Conservation (phyloP, 2,888 invertebrate species). For the Pollenia angustigena region DNA sequence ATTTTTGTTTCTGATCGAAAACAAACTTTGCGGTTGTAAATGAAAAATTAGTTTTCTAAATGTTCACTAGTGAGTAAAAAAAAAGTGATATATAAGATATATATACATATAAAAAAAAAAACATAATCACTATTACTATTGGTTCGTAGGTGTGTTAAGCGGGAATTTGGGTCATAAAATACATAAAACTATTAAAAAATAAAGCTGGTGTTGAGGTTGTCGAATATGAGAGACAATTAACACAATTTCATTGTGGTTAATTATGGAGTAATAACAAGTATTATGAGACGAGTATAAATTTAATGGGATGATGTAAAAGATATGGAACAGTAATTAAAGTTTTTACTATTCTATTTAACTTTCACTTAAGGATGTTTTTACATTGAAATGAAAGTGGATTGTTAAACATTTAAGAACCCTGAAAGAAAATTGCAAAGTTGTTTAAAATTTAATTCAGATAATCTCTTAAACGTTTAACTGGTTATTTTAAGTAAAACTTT, state of each 20-base stretch:
- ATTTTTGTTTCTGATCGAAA: conserved; percentile 57
- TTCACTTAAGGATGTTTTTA: not conserved
- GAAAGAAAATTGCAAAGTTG: too few species aligned
- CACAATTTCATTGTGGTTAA: not conserved
- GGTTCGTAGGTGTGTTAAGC: conserved; percentile 34
- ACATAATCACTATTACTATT: not conserved
- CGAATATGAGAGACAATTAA: conserved; percentile 47
- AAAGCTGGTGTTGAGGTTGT: not conserved
- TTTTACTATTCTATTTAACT: not conserved
- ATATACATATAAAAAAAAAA: not conserved
- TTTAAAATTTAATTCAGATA: too few species aligned
- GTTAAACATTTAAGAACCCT: too few species aligned
- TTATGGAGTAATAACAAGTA: not conserved
- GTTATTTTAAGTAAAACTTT: too few species aligned
- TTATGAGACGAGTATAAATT: not conserved
- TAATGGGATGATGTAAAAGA: too few species aligned
- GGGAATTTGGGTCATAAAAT: conserved; percentile 34
- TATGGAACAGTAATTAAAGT: not conserved
- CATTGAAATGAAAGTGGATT: too few species aligned
- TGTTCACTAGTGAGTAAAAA: conserved; percentile 26
- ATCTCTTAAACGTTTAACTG: too few species aligned
- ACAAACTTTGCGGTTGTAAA: conserved; percentile 56
- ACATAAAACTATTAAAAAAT: conserved; percentile 21
- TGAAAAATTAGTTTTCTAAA: conserved; percentile 63
- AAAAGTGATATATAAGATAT: not conserved